Evolutionary conservation across 2,797 vertebrate species (phyloP).

Genomic region (Halcyon smyrnensis): DNA sequence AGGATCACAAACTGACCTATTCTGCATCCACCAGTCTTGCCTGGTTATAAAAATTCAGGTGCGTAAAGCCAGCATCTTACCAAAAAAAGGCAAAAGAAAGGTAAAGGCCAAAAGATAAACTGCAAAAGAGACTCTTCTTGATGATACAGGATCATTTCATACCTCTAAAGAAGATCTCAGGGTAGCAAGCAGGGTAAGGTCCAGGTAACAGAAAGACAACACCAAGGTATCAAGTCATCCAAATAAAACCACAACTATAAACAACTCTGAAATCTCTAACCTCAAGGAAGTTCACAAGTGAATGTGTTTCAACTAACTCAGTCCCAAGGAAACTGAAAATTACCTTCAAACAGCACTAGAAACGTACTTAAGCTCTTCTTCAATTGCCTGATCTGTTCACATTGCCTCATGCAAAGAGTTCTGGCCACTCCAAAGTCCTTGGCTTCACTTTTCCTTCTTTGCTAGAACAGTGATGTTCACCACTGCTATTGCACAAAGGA

Average conservation of each 20-base stretch:
- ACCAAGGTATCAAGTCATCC: not conserved
- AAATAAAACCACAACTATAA: not conserved
- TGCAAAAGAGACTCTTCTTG: not conserved
- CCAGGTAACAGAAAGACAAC: accelerated
- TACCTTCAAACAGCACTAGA: not conserved
- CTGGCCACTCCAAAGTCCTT: not conserved
- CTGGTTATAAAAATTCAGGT: not conserved
- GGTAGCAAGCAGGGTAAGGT: not conserved
- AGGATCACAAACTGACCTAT: not conserved
- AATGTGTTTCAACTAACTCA: not conserved
- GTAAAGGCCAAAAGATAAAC: not conserved
- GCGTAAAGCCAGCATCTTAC: not conserved
- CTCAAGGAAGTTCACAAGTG: not conserved
- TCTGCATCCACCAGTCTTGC: not conserved
- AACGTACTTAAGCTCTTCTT: not conserved
- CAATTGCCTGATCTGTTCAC: not conserved
- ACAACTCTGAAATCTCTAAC: not conserved
- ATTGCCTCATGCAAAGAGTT: not conserved
- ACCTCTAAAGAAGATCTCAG: not conserved
- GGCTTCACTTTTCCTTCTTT: not conserved
- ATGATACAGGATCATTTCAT: not conserved
- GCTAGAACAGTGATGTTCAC: not conserved
- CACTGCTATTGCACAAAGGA: not conserved
- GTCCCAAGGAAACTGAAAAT: not conserved
- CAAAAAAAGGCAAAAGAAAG: not conserved